phyloP scores from a whole-genome alignment of 2,888 invertebrate species.

The Acanthococcus lagerstroemiae region DNA sequence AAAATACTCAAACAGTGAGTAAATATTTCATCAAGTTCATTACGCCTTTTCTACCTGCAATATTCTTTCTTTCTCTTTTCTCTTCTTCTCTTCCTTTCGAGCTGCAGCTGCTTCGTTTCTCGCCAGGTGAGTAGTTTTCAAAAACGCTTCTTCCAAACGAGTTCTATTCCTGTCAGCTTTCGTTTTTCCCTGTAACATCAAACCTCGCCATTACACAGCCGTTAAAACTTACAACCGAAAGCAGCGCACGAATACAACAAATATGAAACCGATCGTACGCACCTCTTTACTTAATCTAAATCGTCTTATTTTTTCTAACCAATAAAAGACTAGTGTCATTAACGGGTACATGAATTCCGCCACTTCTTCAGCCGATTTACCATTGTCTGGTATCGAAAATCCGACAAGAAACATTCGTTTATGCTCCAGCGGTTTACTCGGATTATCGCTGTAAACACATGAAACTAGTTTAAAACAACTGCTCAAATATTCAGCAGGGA shows the following conservation, averaged over 20 bases:
- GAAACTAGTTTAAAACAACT: too few relatives aligned
- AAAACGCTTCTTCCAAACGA: constrained; percentile 84
- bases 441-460: constrained; percentile 35
- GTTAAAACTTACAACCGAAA: not conserved
- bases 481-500: too few relatives aligned
- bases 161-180: constrained; percentile 93
- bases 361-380: constrained; percentile 55
- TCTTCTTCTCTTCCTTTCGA: constrained; percentile 81
- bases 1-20: too few relatives aligned
- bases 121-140: constrained; percentile 91
- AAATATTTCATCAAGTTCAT: too few relatives aligned
- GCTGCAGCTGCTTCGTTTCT: constrained; percentile 92
- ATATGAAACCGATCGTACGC: constrained; percentile 33
- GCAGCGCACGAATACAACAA: not conserved
- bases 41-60: constrained; percentile 49
- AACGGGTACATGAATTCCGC: constrained; percentile 70
- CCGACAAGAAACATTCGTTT: constrained; percentile 66
- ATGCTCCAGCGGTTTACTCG: constrained; percentile 63
- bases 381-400: constrained; percentile 42
- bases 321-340: constrained; percentile 79
- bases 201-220: not conserved
- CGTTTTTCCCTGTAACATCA: constrained; percentile 55
- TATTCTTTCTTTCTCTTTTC: constrained; percentile 88
- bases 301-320: constrained; percentile 81
- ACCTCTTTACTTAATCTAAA: constrained; percentile 86